Conservation (phyloP, 2,888 invertebrate species). For the Mactromeris polynyma region DNA sequence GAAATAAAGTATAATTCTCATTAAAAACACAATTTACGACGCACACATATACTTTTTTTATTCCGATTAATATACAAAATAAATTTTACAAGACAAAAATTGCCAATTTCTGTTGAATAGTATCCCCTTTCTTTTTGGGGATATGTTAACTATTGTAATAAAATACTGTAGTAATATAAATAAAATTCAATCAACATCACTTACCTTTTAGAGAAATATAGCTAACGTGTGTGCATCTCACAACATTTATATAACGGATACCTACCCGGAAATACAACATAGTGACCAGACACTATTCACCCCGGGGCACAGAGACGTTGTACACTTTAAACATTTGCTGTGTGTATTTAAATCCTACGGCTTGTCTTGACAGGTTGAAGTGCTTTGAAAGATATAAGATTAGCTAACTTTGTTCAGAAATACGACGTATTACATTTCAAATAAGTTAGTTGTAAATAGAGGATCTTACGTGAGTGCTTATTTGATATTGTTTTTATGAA, state of each 20-base stretch:
- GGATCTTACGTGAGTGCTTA: too few relatives aligned
- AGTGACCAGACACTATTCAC: not conserved
- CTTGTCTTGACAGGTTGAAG: not conserved
- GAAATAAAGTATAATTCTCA: too few relatives aligned
- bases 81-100: not conserved
- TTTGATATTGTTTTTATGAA: too few relatives aligned
- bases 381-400: not conserved
- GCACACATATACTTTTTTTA: not conserved
- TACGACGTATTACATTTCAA: too few relatives aligned
- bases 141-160: not conserved
- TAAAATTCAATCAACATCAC: not conserved
- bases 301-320: not conserved
- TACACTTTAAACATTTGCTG: not conserved
- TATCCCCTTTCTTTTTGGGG: not conserved
- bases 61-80: not conserved
- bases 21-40: not conserved
- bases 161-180: not conserved
- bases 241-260: not conserved
- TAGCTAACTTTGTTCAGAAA: not conserved
- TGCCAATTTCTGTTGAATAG: too few relatives aligned
- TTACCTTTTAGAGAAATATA: slow-evolving; percentile 7
- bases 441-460: too few relatives aligned
- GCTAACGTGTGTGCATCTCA: not conserved
- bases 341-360: not conserved
- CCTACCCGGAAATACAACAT: not conserved